Base-by-base conservation (phyloP, 2,113 vertebrate species). In the Lipophrys pholis region DNA sequence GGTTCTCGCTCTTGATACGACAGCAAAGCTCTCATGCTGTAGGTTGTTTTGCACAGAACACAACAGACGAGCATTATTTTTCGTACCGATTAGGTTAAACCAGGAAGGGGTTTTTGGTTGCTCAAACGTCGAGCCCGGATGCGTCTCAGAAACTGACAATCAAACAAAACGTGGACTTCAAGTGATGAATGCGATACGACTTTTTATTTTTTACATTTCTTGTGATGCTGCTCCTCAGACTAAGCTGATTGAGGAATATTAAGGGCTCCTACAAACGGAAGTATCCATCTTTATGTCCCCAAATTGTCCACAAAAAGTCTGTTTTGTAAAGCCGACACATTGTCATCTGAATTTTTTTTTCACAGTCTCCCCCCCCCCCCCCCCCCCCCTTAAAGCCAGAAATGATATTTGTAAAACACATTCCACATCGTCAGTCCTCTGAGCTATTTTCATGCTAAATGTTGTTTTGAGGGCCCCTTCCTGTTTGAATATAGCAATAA, bases 401-500 rank as follows among this genome's bases (percentile, higher is more conserved):
- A 51, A 76, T 48, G 55, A 61, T 69, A 56, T 81, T 69, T 36
- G 16, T 69, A 67, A 52, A 72, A 73, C 75, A 87, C 90, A 93
- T 91, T 91, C 86, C 89, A 84, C 35, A 62, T 72, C 58, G 73
- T 80, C 72, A 62, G 65, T 81, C 46, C 6, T 65, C 60, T 71
- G 41, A 79, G 75, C 81, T 68, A 42, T 78, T 55, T 63, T 48
- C 66, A 61, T 69, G 39, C 58, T 72, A 42, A 43, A 64, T 64
- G 69, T 84, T 74, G 73, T 45, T 80, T 76, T 48, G 83, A 68
- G 54, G 65, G 51, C 80, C 80, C 69, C 76, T 56, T 80, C 67
- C 76, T 80, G 61, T 85, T 59, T 75, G 74, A 83, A 87, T 80
- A 90, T 81, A 93, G 94, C 94, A 94, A 94, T 94, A 94, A 93